Evolutionary conservation across 2,797 vertebrate genomes (phyloP).

Genomic region (Valencia hispanica): DNA sequence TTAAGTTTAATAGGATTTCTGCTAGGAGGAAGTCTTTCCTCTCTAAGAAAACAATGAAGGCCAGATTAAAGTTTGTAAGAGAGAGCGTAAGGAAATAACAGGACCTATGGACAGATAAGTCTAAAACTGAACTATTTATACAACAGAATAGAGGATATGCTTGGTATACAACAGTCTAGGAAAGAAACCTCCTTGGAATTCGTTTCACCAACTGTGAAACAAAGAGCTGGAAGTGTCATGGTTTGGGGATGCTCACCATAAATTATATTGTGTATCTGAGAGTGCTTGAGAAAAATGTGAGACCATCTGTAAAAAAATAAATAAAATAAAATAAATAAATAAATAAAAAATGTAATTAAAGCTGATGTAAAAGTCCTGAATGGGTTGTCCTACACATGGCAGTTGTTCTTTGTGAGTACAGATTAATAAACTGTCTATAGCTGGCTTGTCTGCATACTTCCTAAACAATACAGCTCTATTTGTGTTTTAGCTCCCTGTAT

Average conservation of each 20-base stretch:
- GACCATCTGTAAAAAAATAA: not conserved
- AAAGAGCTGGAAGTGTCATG: not conserved
- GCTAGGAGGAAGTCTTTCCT: not conserved
- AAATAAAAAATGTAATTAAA: no score
- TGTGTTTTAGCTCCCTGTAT: slow-evolving; percentile 88
- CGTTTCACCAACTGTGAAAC: not conserved
- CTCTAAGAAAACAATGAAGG: no score
- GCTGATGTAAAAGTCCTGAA: not conserved
- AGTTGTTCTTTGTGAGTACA: not conserved
- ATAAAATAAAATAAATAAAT: no score
- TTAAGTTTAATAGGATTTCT: not conserved
- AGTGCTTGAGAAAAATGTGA: no score
- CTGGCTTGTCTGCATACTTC: not conserved
- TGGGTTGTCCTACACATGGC: not conserved
- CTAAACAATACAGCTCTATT: slow-evolving; percentile 11
- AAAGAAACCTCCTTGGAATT: not conserved
- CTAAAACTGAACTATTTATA: not conserved
- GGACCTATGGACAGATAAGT: not conserved
- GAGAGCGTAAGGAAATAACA: not conserved
- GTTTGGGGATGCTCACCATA: no score
- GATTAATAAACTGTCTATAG: not conserved
- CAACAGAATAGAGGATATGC: not conserved
- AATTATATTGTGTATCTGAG: no score
- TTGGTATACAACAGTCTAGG: not conserved
- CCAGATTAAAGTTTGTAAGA: not conserved